Base-by-base conservation (phyloP, 37 sponge, comb jelly and placozoan species). In the Amphimedon queenslandica region DNA sequence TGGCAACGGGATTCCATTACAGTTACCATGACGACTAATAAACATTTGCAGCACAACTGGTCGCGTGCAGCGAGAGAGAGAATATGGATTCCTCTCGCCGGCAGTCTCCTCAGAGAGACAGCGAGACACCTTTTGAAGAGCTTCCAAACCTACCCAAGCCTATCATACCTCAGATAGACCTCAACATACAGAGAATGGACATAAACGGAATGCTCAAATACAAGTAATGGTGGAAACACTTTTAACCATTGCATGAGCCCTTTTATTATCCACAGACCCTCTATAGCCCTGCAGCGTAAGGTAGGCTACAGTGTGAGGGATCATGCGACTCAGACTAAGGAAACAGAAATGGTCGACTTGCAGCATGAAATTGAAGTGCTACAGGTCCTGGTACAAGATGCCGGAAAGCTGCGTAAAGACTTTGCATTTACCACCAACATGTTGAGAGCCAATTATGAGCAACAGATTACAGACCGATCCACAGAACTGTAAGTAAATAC, bases 101-200 rank as follows among this genome's bases (percentile, higher is more conserved):
- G n/a, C n/a, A n/a, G n/a, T n/a, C n/a, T n/a, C n/a, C n/a, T n/a
- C n/a, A n/a, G n/a, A n/a, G n/a, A n/a, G n/a, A n/a, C n/a, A 55
- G 67, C 29, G 32, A 60, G 53, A 68, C 78, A 23, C 88, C 83
- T 33, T 88, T 88, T 37, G 83, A 88, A 32, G 40, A 73, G 63
- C 81, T 90, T 1, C 76, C 86, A 8, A 90, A 90, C 65, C 74
- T 90, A 0, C 90, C 90, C 11, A 76, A 61, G 25, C 74, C 90
- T 35, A 58, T 84, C 13, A 77, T 90, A 23, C 86, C 90, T 0
- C 6, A 57, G 6, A 76, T 90, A 28, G 86, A 90, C 29, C 58
- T 88, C 23, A 63, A 56, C n/a, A 66, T 82, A 21, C 35, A 73
- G 5, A 42, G 58, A 40, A 27, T 24, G 20, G 72, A 78, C 28